A percentile compares a stretch with the other conserved stretches of the same genome.
These are phyloP conservation scores for Heliconius hermathena DNA, from an alignment of 1,140 invertebrate species.

Conservation along the genomic window DNA sequence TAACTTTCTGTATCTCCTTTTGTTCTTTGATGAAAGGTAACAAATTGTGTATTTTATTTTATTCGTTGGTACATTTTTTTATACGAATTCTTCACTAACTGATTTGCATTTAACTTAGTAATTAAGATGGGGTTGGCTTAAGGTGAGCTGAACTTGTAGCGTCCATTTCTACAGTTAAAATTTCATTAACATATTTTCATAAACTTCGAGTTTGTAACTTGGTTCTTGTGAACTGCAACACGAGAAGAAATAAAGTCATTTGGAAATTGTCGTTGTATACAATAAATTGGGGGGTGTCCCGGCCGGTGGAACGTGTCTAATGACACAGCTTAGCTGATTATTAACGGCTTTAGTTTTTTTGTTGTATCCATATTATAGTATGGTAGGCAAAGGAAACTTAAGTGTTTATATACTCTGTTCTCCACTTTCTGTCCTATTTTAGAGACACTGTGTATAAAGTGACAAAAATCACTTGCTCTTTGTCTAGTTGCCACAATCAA, in stretches of 20 bases:
- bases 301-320: not conserved
- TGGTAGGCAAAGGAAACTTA: not conserved
- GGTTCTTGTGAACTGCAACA: not conserved
- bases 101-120: slow-evolving; percentile 66
- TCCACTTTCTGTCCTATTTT: too few species aligned
- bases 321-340: not conserved
- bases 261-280: slow-evolving; percentile 1
- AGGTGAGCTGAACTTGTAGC: slow-evolving; percentile 40
- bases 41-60: slow-evolving; percentile 61
- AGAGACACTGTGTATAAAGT: too few species aligned
- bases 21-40: slow-evolving; percentile 64
- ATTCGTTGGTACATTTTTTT: slow-evolving; percentile 49
- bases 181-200: slow-evolving; percentile 40
- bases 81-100: slow-evolving; percentile 48
- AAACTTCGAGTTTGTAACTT: slow-evolving; percentile 15
- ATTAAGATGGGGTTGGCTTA: slow-evolving; percentile 55
- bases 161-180: slow-evolving; percentile 40
- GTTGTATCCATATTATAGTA: too few species aligned
- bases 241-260: not conserved
- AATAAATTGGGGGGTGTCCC: not conserved
- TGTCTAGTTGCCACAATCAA: too few species aligned
- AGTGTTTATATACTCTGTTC: too few species aligned
- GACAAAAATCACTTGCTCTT: too few species aligned
- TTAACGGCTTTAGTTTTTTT: too few species aligned
- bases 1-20: slow-evolving; percentile 52